These are phyloP conservation scores for Coenonympha arcania DNA, from an alignment of 2,888 invertebrate species.

Conservation along the genomic window DNA sequence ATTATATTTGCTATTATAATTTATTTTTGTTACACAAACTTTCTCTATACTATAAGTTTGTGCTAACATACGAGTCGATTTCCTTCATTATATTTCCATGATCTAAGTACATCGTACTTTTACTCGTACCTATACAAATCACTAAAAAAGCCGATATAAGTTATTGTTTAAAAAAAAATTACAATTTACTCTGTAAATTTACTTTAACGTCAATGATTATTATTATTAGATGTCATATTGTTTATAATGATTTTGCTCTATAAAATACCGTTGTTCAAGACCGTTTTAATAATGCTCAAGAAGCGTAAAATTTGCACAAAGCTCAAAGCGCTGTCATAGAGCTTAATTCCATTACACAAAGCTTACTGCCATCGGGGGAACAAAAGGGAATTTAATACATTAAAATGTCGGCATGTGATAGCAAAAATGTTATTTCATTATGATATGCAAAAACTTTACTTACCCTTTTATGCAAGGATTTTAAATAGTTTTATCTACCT, in stretches of 20 bases:
- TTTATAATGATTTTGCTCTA: constrained; percentile 15
- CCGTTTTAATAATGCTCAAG: constrained; percentile 9
- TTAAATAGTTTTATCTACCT: constrained; percentile 1
- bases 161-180: no score
- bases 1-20: constrained; percentile 25
- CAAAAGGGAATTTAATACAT: constrained; percentile 34
- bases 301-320: constrained; percentile 16
- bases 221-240: background rate
- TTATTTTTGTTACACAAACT: constrained; percentile 10
- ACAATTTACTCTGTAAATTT: no score
- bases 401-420: constrained; percentile 21
- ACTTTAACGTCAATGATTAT: no score
- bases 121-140: background rate
- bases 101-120: background rate
- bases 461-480: constrained; percentile 8
- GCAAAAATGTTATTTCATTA: constrained; percentile 20
- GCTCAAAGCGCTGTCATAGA: constrained; percentile 35
- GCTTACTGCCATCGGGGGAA: constrained; percentile 34
- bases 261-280: constrained; percentile 9
- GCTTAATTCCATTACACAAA: constrained; percentile 46
- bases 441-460: constrained; percentile 19
- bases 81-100: background rate
- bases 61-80: background rate
- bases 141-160: no score
- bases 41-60: background rate